These are phyloP conservation scores for Bhutanitis thaidina DNA, from an alignment of 2,888 invertebrate genomes.

Conservation along the genomic window DNA sequence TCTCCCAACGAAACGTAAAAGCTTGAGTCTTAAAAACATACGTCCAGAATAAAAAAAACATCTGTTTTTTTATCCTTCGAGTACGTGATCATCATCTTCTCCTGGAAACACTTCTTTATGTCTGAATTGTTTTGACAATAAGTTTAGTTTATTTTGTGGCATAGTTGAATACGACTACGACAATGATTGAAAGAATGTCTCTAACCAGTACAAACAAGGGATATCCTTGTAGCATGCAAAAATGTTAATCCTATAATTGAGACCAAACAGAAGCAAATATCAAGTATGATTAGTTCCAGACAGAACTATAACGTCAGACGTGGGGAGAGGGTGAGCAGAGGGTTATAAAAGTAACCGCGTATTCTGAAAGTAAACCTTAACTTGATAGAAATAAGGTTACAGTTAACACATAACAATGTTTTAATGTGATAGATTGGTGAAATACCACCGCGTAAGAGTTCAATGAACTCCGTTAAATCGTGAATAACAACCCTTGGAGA, in stretches of 20 bases:
- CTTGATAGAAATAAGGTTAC: neutral
- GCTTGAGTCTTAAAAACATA: too few relatives aligned
- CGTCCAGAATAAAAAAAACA: too few relatives aligned
- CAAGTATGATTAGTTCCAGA: slow-evolving; percentile 62
- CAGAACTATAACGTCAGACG: slow-evolving; percentile 49
- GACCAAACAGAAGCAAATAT: slow-evolving; percentile 41
- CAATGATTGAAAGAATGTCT: too few relatives aligned
- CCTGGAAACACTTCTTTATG: too few relatives aligned
- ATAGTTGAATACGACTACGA: too few relatives aligned
- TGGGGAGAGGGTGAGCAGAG: slow-evolving; percentile 50
- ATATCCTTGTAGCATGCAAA: slow-evolving; percentile 6
- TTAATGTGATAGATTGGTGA: slow-evolving; percentile 32
- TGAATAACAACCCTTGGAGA: slow-evolving; percentile 18
- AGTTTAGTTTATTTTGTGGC: too few relatives aligned
- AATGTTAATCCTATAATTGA: slow-evolving; percentile 36
- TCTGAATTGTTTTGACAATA: too few relatives aligned
- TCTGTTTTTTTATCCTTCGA: too few relatives aligned
- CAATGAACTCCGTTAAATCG: slow-evolving; percentile 35
- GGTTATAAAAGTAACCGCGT: slow-evolving; percentile 27
- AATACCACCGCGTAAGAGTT: slow-evolving; percentile 35
- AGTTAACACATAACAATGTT: neutral
- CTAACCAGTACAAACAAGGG: too few relatives aligned
- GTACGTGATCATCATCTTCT: too few relatives aligned
- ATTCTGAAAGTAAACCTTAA: slow-evolving; percentile 26
- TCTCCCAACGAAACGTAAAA: too few relatives aligned